phyloP scores from a whole-genome alignment of 2,797 vertebrate species.

The Peromyscus attwateri region DNA sequence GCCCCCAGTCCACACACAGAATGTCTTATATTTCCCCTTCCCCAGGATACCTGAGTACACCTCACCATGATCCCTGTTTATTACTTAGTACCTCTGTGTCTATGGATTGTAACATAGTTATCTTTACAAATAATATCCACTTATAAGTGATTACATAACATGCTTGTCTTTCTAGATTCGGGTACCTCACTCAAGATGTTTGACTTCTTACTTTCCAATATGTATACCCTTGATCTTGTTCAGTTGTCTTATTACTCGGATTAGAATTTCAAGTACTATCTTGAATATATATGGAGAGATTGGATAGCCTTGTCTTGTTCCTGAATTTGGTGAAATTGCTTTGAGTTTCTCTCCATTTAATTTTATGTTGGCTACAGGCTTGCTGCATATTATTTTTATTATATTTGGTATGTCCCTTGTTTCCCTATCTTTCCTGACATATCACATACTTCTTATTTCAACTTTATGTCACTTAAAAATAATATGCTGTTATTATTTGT shows the following conservation, averaged over 20 bases:
- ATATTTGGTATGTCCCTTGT: not conserved
- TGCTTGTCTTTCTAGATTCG: no score
- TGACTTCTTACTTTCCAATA: not conserved
- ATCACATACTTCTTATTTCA: not conserved
- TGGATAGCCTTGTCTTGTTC: not conserved
- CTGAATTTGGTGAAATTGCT: not conserved
- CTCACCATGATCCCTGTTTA: no score
- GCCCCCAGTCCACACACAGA: no score
- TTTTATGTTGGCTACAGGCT: not conserved
- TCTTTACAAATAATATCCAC: no score
- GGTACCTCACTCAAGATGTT: no score
- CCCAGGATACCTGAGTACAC: no score
- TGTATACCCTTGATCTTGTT: not conserved
- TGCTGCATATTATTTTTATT: not conserved
- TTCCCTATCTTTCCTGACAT: not conserved
- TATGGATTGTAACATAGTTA: no score
- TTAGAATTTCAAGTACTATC: not conserved
- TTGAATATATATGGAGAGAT: not conserved
- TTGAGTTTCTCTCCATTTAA: not conserved
- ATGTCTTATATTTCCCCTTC: no score
- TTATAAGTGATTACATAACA: no score
- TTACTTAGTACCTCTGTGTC: no score
- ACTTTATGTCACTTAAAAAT: not conserved
- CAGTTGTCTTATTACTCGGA: not conserved
- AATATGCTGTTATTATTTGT: not conserved